phyloP scores from a whole-genome alignment of 2,888 invertebrate genomes.

The Celastrina argiolus region DNA sequence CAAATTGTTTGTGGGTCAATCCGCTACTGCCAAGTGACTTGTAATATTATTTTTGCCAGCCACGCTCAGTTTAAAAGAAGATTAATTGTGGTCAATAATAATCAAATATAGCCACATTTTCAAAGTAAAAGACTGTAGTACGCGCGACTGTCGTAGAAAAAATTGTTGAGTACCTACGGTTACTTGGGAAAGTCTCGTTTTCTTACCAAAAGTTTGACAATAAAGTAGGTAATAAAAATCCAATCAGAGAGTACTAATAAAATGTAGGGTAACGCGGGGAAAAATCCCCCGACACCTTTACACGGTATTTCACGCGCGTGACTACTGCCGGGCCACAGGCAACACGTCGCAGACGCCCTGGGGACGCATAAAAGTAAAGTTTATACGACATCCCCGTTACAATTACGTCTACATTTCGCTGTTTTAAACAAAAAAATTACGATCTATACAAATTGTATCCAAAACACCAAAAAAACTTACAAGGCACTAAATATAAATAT shows the following conservation, averaged over 20 bases:
- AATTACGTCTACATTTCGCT: background rate
- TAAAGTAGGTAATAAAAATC: slow-evolving; percentile 7
- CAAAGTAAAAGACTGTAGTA: background rate
- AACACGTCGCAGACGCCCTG: background rate
- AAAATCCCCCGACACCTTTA: background rate
- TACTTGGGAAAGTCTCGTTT: background rate
- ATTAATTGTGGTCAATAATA: no score
- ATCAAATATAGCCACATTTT: no score
- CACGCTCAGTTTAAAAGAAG: no score
- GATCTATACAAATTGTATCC: no score
- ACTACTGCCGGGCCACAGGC: background rate
- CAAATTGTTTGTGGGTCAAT: background rate
- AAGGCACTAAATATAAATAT: no score
- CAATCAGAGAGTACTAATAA: background rate
- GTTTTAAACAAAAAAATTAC: background rate
- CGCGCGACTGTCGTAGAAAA: background rate
- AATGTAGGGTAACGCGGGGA: background rate
- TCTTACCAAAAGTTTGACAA: background rate
- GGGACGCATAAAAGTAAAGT: background rate
- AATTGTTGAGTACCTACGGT: background rate
- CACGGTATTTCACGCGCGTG: background rate
- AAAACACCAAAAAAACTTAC: no score
- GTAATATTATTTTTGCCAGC: no score
- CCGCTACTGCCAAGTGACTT: no score
- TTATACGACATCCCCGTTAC: background rate